These are phyloP conservation scores for Amphilophus citrinellus DNA, from an alignment of 2,113 vertebrate species.

Conservation along the genomic window DNA sequence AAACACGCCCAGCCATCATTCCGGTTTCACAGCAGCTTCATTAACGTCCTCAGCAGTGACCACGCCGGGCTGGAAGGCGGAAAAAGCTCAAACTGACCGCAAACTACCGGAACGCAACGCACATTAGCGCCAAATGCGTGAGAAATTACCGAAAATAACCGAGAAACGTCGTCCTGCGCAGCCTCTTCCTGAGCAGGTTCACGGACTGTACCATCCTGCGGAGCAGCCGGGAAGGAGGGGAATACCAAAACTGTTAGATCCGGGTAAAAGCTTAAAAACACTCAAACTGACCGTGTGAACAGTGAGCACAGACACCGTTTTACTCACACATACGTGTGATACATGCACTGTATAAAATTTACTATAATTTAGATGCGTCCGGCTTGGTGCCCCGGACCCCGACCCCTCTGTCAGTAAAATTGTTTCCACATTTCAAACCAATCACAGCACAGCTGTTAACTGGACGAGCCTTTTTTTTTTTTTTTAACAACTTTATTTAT, in stretches of 20 bases:
- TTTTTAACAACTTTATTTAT: no score
- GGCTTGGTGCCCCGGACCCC: accelerated
- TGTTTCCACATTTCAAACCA: background rate
- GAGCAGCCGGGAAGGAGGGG: background rate
- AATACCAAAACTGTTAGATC: background rate
- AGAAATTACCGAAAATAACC: background rate
- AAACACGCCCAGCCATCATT: constrained; percentile 37
- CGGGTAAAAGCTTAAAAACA: background rate
- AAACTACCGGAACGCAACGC: background rate
- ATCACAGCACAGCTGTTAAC: background rate
- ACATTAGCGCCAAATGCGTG: background rate
- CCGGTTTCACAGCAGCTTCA: background rate
- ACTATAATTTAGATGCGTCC: background rate
- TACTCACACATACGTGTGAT: background rate
- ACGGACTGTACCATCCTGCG: constrained; percentile 40
- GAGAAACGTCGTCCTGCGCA: background rate
- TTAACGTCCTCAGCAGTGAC: background rate
- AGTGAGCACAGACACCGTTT: background rate
- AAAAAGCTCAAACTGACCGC: background rate
- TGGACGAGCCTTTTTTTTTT: no score
- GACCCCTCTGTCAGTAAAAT: background rate
- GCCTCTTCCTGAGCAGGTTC: constrained; percentile 41
- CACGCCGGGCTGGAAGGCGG: background rate
- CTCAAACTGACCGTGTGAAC: background rate
- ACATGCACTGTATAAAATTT: background rate